Percentiles rank a stretch among this genome's conserved stretches.
phyloP scores from a whole-genome alignment of 2,797 vertebrate species.

The Ctenopoma multispine region DNA sequence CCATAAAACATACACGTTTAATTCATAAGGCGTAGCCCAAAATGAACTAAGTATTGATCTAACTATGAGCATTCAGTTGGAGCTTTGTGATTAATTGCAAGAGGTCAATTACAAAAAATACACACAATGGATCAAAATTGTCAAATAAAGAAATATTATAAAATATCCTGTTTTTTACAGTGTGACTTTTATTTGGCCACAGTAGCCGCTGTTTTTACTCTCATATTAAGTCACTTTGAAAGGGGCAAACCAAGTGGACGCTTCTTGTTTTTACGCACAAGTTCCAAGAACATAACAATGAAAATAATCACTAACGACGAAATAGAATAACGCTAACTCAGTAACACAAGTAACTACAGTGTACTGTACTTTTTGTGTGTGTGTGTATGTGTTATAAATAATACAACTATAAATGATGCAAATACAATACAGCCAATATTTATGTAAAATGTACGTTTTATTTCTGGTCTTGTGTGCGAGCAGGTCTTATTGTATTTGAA shows the following conservation, averaged over 20 bases:
- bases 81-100: not conserved
- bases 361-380: constrained; percentile 1
- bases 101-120: no score
- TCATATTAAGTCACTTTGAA: constrained; percentile 9
- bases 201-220: not conserved
- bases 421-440: not conserved
- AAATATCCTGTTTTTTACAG: constrained; percentile 28
- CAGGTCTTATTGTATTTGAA: not conserved
- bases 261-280: constrained; percentile 20
- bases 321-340: constrained; percentile 30
- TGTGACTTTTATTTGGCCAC: constrained; percentile 16
- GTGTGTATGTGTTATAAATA: constrained; percentile 10
- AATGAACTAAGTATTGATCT: not conserved
- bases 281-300: not conserved
- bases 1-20: not conserved
- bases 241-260: not conserved
- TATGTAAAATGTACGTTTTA: not conserved
- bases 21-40: not conserved
- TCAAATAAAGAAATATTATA: not conserved
- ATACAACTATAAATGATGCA: not conserved
- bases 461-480: not conserved
- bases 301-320: constrained; percentile 1
- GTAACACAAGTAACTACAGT: constrained; percentile 16
- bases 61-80: not conserved
- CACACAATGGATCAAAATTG: no score